Base-by-base conservation (phyloP, 2,797 vertebrate species). In the Nasua narica region DNA sequence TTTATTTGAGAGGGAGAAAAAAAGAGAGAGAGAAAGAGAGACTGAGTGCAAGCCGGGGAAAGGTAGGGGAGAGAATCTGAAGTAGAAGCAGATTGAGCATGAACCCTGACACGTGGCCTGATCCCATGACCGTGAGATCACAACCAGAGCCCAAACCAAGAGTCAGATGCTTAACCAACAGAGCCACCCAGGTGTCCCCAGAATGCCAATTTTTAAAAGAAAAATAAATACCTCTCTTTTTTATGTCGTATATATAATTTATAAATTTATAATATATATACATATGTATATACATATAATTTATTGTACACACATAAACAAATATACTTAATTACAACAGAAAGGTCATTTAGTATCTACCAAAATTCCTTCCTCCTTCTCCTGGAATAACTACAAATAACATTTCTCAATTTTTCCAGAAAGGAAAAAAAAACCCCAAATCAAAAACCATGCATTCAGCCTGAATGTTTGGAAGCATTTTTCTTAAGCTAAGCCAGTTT, bases 391-490 rank as follows among this genome's bases (percentile, higher is more conserved):
- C 23, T 87, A 29, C 54, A 90, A 69, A 58, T 78, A 40, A 43
- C 19, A 48, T 13, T 84, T 67, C 5, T 46, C 21, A 67, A 18
- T 67, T 91, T 97, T 89, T 96, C 70, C 87, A 93, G 69, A 89
- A 84, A 32, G 4, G 0, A 1, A 96, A 70, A 60, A 1, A 10
- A 94, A 0, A 74, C 56, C 46, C 7, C 7, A 2, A 7, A 94
- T 2, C 74, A 21, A 67, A 54, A 69, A 18, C 7, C 3, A 32
- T 43, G 21, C 9, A n/a, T 94, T 97, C 1, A 5, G 56, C 78
- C 85, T 95, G 93, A 96, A 25, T 83, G 98, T 95, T 5, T 18
- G 37, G 86, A 87, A 65, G 50, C 84, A 82, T 95, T 97, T 98
- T 96, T 94, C 43, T 97, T 97, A 97, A 94, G 35, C 16, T 85